Evolutionary conservation across 1,140 invertebrate species (phyloP).

Genomic region (Helicoverpa zea): DNA sequence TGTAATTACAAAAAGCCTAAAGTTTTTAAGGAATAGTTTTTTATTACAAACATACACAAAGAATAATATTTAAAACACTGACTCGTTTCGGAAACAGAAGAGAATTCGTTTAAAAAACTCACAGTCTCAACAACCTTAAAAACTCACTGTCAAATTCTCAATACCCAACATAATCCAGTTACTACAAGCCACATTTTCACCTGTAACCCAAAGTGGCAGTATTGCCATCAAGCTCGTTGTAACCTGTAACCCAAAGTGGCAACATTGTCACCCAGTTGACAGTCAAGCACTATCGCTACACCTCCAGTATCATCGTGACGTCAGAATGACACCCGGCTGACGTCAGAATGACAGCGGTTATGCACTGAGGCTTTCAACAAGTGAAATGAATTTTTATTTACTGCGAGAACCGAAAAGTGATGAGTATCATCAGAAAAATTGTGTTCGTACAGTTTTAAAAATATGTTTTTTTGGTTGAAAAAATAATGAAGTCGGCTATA

Average conservation of each 20-base stretch:
- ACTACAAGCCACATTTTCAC: not conserved
- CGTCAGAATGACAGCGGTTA: not conserved
- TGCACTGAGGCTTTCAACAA: slow-evolving; percentile 6
- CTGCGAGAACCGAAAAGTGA: not conserved
- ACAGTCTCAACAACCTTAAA: not conserved
- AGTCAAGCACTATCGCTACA: slow-evolving; percentile 10
- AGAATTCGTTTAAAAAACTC: too few species aligned
- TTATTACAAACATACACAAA: too few species aligned
- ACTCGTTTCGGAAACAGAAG: too few species aligned
- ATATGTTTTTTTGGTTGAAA: too few species aligned
- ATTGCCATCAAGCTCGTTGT: slow-evolving; percentile 2
- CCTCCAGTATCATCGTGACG: not conserved
- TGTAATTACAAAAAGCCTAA: too few species aligned
- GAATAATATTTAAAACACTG: too few species aligned
- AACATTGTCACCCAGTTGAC: not conserved
- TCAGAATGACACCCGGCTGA: not conserved
- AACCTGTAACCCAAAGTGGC: slow-evolving; percentile 9
- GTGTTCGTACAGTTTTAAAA: not conserved
- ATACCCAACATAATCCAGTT: not conserved
- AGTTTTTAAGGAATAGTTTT: too few species aligned
- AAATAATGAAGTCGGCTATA: too few species aligned
- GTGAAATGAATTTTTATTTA: slow-evolving; percentile 20
- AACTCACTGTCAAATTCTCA: not conserved
- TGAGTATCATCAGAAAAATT: not conserved
- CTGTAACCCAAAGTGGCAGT: slow-evolving; percentile 10